A percentile compares a stretch with the other conserved stretches of the same genome.
These are phyloP conservation scores for Centropus bengalensis DNA, from an alignment of 2,113 vertebrate genomes.

Conservation along the genomic window DNA sequence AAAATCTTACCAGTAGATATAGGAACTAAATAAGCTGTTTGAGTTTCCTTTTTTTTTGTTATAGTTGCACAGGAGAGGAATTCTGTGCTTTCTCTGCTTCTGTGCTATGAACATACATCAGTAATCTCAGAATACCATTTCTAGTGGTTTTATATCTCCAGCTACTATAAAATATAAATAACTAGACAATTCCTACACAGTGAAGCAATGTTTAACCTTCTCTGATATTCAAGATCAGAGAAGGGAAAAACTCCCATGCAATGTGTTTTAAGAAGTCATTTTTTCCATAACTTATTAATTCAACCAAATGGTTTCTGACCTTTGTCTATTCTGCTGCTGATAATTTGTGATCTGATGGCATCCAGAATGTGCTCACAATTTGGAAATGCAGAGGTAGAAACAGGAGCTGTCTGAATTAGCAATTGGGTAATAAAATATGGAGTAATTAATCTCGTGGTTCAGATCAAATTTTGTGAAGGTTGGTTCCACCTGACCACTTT, in stretches of 20 bases:
- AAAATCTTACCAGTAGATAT: not conserved
- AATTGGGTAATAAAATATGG: not conserved
- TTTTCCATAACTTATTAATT: not conserved
- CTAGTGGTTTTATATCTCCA: not conserved
- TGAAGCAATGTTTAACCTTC: not conserved
- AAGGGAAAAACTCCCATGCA: not conserved
- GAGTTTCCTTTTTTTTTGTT: not conserved
- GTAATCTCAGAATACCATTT: not conserved
- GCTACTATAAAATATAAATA: slow-evolving; percentile 5
- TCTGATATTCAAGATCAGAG: not conserved
- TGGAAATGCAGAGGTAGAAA: not conserved
- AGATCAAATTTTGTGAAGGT: not conserved
- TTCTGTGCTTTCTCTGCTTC: not conserved
- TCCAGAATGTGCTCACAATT: not conserved
- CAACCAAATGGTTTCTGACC: not conserved
- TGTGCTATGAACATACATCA: not conserved
- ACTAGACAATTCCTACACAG: not conserved
- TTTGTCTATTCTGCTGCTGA: not conserved
- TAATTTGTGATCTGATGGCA: not conserved
- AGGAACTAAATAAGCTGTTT: not conserved
- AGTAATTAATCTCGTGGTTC: not conserved
- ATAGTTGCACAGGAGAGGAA: not conserved
- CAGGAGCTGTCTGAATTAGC: not conserved
- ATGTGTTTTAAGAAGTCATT: not conserved
- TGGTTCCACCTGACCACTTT: not conserved